phyloP scores from a whole-genome alignment of 1,140 invertebrate genomes.

The Drosophila subpulchrella region DNA sequence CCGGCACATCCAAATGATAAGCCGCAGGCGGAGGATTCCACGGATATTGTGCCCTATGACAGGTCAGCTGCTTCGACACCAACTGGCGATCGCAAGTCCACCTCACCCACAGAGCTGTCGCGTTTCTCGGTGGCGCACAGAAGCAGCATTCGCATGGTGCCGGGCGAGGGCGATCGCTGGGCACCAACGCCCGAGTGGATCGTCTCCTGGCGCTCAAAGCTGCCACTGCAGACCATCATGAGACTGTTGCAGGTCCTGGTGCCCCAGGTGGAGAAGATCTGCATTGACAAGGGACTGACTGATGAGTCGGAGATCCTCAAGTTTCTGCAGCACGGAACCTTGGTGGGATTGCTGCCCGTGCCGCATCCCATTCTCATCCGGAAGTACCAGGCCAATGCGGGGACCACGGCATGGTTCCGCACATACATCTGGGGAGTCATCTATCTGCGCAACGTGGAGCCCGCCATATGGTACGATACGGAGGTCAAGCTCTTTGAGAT shows the following conservation, averaged over 20 bases:
- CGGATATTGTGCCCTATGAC: conserved; percentile 53
- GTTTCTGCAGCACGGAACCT: conserved; percentile 99
- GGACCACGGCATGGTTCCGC: conserved; percentile 99
- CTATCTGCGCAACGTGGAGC: conserved; percentile 99
- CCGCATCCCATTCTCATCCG: conserved; percentile 99
- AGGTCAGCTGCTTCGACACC: conserved; percentile 48
- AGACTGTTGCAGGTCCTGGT: conserved; percentile 98
- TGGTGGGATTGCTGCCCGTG: conserved; percentile 98
- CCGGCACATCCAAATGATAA: conserved; percentile 90
- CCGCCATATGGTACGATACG: conserved; percentile 99
- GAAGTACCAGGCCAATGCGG: conserved; percentile 99
- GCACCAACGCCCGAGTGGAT: conserved; percentile 97
- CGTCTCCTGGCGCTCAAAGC: conserved; percentile 97
- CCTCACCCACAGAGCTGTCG: conserved; percentile 58
- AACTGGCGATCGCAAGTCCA: conserved; percentile 51
- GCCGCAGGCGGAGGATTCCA: conserved; percentile 36
- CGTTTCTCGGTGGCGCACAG: conserved; percentile 82
- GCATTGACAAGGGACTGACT: conserved; percentile 99
- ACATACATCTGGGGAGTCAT: conserved; percentile 99
- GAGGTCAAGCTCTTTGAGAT: conserved; percentile 99
- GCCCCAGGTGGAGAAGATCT: conserved; percentile 99
- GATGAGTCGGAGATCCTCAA: conserved; percentile 99
- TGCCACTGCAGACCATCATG: conserved; percentile 99
- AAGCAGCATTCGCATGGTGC: conserved; percentile 81
- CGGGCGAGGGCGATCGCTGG: conserved; percentile 87